Evolutionary conservation across 2,888 invertebrate genomes (phyloP), one percentile per base, ranked within the genome.

Genomic region (Cordilura impudica): DNA sequence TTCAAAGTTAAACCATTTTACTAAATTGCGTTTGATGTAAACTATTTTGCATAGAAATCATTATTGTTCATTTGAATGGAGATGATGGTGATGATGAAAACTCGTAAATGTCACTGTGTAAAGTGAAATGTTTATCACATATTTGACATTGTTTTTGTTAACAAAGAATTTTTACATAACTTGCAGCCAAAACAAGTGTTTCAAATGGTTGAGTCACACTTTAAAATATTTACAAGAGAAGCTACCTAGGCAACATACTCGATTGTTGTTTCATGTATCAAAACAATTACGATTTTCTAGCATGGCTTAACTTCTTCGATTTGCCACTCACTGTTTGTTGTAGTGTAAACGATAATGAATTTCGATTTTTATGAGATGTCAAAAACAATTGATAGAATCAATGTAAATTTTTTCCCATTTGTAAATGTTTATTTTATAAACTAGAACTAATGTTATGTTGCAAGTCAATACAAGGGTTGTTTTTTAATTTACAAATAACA

Each of bases 311-410:
- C 53, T 49, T 77, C 71, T 31, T 14, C 2, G 8, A 19, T 53
- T 26, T 60, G 51, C 47, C 56, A 23, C n/a, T 47, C 56, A 23
- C n/a, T 47, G 14, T 31, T 54, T 47, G 56, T 39, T 58, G 56
- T n/a, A 23, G 53, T 74, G 63, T 72, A 79, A 71, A 58, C 51
- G 72, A 72, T 66, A 76, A 66, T 75, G 26, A 73, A 78, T 76
- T 78, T 75, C 76, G 81, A 78, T 81, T 82, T 73, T 78, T 78
- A 81, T 81, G 75, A 78, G 75, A 78, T 70, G 75, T 70, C 81
- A 70, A 77, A 71, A 81, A 66, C 81, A 81, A 82, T 78, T 81
- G 78, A 78, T 70, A 76, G 75, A 81, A 82, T 75, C 54, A 69
- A 76, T 76, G 75, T 76, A 65, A 61, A 69, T 69, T 54, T 56